These are phyloP conservation scores for Muraenolepis orangiensis DNA, from an alignment of 2,797 vertebrate species.

Conservation along the genomic window DNA sequence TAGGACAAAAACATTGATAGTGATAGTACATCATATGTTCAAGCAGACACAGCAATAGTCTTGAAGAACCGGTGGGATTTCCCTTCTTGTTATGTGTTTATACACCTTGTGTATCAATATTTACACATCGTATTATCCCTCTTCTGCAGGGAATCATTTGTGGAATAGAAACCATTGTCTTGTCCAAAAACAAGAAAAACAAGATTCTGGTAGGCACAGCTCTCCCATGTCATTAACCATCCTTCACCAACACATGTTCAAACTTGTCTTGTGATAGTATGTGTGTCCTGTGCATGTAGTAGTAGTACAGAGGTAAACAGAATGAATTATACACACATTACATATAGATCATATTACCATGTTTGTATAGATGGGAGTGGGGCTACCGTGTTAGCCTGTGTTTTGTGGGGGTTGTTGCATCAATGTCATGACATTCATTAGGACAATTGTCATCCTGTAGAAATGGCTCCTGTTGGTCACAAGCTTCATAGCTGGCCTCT, in stretches of 20 bases:
- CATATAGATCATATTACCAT: not conserved
- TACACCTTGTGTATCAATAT: not conserved
- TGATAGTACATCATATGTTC: not conserved
- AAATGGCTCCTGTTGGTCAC: conserved; percentile 76
- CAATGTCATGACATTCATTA: not conserved
- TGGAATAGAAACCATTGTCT: conserved; percentile 80
- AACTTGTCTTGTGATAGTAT: conserved; percentile 32
- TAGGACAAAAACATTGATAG: not conserved
- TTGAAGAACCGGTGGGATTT: not conserved
- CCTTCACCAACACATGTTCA: conserved; percentile 34
- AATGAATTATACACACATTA: not conserved
- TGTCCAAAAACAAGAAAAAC: conserved; percentile 81
- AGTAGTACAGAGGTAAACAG: not conserved
- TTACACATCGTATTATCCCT: conserved; percentile 8
- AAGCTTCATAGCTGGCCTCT: conserved; percentile 74
- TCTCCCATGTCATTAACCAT: not conserved
- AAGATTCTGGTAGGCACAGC: conserved; percentile 71
- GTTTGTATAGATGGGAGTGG: not conserved
- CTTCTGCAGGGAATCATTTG: conserved; percentile 64
- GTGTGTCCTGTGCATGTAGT: not conserved
- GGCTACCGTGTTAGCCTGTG: not conserved
- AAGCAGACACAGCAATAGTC: not conserved
- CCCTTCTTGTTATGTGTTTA: too few species aligned
- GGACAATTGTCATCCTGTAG: conserved; percentile 59
- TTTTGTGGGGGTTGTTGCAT: not conserved